Base-by-base conservation (phyloP, 1,140 invertebrate genomes). In the Eupristina koningsbergeri region DNA sequence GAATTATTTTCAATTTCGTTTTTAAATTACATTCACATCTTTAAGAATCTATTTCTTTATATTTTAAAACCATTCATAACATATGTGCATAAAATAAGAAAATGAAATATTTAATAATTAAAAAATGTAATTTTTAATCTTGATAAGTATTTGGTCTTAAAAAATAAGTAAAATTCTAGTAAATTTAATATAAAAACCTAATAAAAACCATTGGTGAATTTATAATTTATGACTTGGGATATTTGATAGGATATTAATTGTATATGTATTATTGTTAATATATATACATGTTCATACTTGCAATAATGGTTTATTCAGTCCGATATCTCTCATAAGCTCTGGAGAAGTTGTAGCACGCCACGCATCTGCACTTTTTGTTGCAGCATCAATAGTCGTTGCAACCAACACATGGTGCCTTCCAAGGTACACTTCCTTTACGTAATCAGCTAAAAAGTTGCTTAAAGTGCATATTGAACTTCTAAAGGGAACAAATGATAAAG, bases 361-460 rank as follows among this genome's bases (percentile, higher is more conserved):
- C 22, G 95, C 95, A 91, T 97, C 96, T 83, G 95, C 92, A 89
- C 94, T 94, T 90, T 96, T 96, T 2, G 95, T 96, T 15, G 95
- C 94, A 34, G 92, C 89, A 85, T 96, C 95, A 82, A 96, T 94
- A 63, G 93, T 93, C 53, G 94, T 91, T 61, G 94, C 93, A 63
- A 95, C 93, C 87, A 93, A 93, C 87, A 91, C 92, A 87, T 94
- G 94, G 84, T 94, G 94, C 83, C 94, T 92, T 63, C 94, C 94
- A 36, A 95, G 89, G 89, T 94, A 95, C 74, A 93, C 95, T 87
- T 96, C 95, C 88, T 95, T 95, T 8, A 97, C 94, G 88, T 96
- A 96, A 87, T 96, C 94, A 41, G 94, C 94, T 67, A 97, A 92
- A 89, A 97, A 97, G 80, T 94, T 94, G 88, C 96, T 95, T 61